These are phyloP conservation scores for Ploceus nigricollis DNA, from an alignment of 2,113 vertebrate species.

Conservation along the genomic window DNA sequence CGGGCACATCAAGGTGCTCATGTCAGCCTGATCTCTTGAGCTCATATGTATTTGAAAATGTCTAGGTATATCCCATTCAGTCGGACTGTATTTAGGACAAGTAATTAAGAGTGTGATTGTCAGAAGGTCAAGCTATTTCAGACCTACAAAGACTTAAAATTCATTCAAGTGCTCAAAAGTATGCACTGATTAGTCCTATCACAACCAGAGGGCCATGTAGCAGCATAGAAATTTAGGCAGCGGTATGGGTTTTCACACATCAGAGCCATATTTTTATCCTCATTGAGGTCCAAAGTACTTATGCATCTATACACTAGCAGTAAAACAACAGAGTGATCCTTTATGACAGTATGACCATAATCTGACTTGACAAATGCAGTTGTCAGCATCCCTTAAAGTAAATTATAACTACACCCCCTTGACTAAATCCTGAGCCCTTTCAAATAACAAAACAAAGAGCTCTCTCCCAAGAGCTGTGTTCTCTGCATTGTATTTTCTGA, in stretches of 20 bases:
- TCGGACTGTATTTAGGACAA: background rate
- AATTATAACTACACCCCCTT: constrained; percentile 37
- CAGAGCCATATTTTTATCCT: constrained; percentile 24
- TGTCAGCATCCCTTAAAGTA: constrained; percentile 63
- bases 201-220: background rate
- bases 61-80: background rate
- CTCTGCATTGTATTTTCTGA: constrained; percentile 57
- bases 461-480: constrained; percentile 43
- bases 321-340: constrained; percentile 50
- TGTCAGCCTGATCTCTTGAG: background rate
- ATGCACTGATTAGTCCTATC: background rate
- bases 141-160: constrained; percentile 7
- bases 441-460: constrained; percentile 54
- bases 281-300: constrained; percentile 9
- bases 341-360: constrained; percentile 35
- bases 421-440: constrained; percentile 48
- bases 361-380: constrained; percentile 59
- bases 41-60: background rate
- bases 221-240: background rate
- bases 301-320: constrained; percentile 16
- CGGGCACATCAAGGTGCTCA: fast-evolving
- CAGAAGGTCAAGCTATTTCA: constrained; percentile 7
- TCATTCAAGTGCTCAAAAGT: background rate
- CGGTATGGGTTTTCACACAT: background rate
- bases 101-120: background rate